Percentiles rank a stretch among this genome's conserved stretches.
Conservation (phyloP, 2,888 invertebrate species). For the Hydropsyche betteni region DNA sequence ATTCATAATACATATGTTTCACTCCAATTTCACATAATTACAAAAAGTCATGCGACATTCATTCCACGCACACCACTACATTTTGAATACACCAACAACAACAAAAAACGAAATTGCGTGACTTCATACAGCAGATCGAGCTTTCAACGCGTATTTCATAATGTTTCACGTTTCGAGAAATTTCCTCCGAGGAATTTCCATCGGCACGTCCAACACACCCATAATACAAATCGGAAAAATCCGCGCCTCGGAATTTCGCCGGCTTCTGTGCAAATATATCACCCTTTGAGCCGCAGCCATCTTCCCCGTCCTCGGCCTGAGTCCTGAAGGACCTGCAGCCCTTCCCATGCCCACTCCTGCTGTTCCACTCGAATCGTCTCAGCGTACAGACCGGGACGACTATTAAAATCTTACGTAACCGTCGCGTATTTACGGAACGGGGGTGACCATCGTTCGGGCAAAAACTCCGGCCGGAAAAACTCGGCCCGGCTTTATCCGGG, state of each 20-base stretch:
- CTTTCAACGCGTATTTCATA: background rate
- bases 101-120: background rate
- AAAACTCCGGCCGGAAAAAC: no score
- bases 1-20: no score
- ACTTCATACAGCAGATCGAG: background rate
- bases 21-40: no score
- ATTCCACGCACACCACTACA: no score
- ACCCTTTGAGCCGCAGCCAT: background rate
- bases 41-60: no score
- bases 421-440: no score
- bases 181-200: conserved; percentile 23
- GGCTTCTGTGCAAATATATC: conserved; percentile 29
- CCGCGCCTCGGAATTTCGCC: background rate
- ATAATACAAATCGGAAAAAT: conserved; percentile 1
- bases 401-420: no score
- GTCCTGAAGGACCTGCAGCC: conserved; percentile 1
- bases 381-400: no score
- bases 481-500: no score
- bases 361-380: no score
- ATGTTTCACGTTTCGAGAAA: conserved; percentile 18
- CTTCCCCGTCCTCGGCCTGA: conserved; percentile 2
- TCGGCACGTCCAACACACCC: background rate
- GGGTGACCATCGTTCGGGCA: no score
- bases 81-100: no score
- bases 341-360: background rate